Percentiles rank a stretch among this genome's conserved stretches.
Conservation (phyloP, 2,113 vertebrate species). For the Martes martes region DNA sequence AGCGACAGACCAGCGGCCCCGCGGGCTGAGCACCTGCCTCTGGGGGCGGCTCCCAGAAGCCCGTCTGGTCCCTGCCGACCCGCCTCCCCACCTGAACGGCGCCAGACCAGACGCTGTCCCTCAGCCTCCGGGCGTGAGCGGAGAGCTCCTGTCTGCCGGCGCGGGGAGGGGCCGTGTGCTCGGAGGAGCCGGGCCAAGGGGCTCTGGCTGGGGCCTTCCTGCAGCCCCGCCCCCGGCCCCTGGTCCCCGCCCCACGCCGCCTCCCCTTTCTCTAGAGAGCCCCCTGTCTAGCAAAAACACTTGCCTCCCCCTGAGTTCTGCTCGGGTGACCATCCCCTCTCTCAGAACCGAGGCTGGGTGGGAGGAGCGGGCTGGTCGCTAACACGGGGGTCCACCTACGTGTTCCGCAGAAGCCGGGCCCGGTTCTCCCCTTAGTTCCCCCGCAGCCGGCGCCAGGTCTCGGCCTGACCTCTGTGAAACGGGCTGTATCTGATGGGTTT, state of each 20-base stretch:
- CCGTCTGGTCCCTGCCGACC: neutral
- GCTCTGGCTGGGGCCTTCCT: too few relatives aligned
- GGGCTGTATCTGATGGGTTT: neutral
- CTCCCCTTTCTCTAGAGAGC: neutral
- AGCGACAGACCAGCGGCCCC: neutral
- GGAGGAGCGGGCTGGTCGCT: neutral
- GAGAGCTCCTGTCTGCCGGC: fast-evolving
- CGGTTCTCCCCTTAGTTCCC: neutral
- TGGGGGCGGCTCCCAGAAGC: neutral
- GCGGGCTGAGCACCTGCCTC: neutral
- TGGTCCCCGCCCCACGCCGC: too few relatives aligned
- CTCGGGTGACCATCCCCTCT: too few relatives aligned
- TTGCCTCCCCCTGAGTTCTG: neutral
- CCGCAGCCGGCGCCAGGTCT: fast-evolving
- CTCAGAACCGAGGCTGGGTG: neutral
- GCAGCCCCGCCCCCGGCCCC: too few relatives aligned
- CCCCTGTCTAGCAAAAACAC: neutral
- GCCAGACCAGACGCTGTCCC: neutral
- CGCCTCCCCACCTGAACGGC: neutral
- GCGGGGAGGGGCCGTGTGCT: too few relatives aligned
- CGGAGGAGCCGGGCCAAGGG: too few relatives aligned
- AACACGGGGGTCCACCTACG: neutral
- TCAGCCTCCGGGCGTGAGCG: neutral
- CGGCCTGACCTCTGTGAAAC: fast-evolving
- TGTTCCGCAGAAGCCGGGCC: neutral